Conservation (phyloP, 2,888 invertebrate genomes). For the Sipha maydis region DNA sequence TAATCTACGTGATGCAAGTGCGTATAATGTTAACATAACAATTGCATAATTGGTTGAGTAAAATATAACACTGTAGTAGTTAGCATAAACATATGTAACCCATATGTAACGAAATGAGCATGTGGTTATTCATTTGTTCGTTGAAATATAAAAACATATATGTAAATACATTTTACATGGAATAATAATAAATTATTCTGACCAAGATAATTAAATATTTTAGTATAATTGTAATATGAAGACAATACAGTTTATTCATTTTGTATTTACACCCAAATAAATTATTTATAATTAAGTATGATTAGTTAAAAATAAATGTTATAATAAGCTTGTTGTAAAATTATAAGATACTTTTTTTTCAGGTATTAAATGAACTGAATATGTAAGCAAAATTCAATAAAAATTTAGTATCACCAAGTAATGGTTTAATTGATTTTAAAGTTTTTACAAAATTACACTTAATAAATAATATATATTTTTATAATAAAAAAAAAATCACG, state of each 20-base stretch:
- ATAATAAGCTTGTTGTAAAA: not conserved
- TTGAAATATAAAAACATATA: slow-evolving; percentile 23
- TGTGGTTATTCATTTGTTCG: slow-evolving; percentile 26
- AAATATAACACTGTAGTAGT: slow-evolving; percentile 28
- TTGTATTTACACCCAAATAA: not conserved
- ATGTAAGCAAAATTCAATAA: too few species aligned
- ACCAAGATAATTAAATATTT: not conserved
- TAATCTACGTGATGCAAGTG: not conserved
- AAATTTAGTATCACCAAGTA: not conserved
- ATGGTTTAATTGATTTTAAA: not conserved
- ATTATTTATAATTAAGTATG: not conserved
- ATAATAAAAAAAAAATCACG: not conserved
- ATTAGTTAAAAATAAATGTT: not conserved
- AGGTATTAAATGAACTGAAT: too few species aligned
- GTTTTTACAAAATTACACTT: not conserved
- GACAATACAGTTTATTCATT: slow-evolving; percentile 34
- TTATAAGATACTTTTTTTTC: not conserved
- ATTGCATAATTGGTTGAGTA: slow-evolving; percentile 37
- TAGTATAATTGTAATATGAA: not conserved
- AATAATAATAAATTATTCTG: slow-evolving; percentile 22
- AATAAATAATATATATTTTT: not conserved
- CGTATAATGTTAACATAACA: slow-evolving; percentile 14
- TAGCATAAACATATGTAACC: slow-evolving; percentile 34
- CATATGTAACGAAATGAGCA: slow-evolving; percentile 43
- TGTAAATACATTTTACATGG: slow-evolving; percentile 9